Percentiles rank a stretch among this genome's conserved stretches.
phyloP scores from a whole-genome alignment of 1,140 invertebrate species.

The Sycobia sp. region DNA sequence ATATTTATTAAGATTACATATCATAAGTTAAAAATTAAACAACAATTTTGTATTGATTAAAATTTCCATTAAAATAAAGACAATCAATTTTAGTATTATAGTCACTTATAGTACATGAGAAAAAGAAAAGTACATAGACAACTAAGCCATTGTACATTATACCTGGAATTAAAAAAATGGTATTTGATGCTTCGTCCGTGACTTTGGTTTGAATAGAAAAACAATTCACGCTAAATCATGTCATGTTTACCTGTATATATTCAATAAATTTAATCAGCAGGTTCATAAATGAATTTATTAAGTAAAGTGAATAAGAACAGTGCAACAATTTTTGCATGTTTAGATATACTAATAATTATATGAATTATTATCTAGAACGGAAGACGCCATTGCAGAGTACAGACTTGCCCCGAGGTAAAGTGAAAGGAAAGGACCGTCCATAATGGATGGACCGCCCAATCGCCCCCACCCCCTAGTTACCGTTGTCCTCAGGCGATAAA shows the following conservation, averaged over 20 bases:
- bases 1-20: background rate
- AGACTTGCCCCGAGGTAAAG: no score
- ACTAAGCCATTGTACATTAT: no score
- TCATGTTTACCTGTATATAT: constrained; percentile 13
- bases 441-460: no score
- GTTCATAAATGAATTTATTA: constrained; percentile 8
- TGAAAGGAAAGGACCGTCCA: background rate
- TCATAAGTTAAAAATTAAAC: no score
- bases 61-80: no score
- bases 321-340: constrained; percentile 32
- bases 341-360: constrained; percentile 8
- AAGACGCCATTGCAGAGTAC: constrained; percentile 42
- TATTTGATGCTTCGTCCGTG: constrained; percentile 26
- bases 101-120: no score
- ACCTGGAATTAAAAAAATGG: constrained; percentile 17
- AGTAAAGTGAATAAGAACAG: constrained; percentile 5
- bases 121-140: background rate
- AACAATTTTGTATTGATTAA: background rate
- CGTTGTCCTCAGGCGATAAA: no score
- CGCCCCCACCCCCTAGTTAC: no score
- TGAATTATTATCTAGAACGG: constrained; percentile 36
- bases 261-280: constrained; percentile 4
- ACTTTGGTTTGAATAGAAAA: constrained; percentile 20
- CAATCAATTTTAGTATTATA: no score
- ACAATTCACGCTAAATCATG: constrained; percentile 18